Base-by-base conservation (phyloP, 1,140 invertebrate species). In the Augochlora pura region DNA sequence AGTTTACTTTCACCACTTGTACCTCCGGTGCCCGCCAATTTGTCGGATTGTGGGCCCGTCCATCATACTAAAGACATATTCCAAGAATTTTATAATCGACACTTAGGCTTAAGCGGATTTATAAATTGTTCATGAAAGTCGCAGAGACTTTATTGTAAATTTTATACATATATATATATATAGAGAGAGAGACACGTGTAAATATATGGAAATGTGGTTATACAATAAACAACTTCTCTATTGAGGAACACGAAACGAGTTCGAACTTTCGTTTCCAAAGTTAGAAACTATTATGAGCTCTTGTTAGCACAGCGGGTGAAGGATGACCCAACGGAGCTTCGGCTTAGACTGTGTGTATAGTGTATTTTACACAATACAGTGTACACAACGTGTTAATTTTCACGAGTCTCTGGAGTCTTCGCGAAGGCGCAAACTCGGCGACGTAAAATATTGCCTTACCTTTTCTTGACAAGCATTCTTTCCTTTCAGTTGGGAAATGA, bases 131-230 rank as follows among this genome's bases (percentile, higher is more conserved):
- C 49, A 54, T 7, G n/a, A 38, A 52, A 46, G 57, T 59, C 59
- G 12, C 49, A 32, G 38, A 80, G 18, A 27, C 16, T 60, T 79
- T 68, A 68, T 32, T 82, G 78, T 57, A 77, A 67, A 84, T 80
- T 72, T 65, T 62, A 23, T 80, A 60, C 21, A 62, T 52, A 7
- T 52, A 63, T n/a, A n/a, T n/a, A n/a, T n/a, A n/a, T n/a, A n/a
- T n/a, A n/a, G n/a, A n/a, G n/a, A n/a, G n/a, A n/a, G n/a, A n/a
- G 27, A 46, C 16, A 60, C 46, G 62, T 49, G 52, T 59, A 42
- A 25, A 76, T 46, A 69, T 69, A 59, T 59, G 38, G 52, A 77
- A 65, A 71, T 71, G 23, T 71, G 63, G n/a, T 77, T 49, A 16
- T 14, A 42, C 39, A 77, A 77, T 77, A 77, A 77, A 77, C 32